These are phyloP conservation scores for Serinus canaria DNA, from an alignment of 2,113 vertebrate genomes.

Conservation along the genomic window DNA sequence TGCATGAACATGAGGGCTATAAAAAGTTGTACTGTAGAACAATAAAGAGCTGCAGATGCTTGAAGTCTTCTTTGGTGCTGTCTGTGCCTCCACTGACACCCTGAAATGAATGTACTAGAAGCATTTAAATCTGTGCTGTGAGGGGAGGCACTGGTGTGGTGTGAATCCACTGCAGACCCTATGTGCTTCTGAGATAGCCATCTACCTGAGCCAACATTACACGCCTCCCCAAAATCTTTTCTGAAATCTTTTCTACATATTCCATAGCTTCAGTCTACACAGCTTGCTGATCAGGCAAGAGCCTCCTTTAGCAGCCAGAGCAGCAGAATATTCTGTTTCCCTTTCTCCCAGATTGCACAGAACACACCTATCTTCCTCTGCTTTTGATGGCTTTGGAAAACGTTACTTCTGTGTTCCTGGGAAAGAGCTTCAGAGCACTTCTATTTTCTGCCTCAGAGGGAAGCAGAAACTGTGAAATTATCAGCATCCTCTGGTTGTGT, in stretches of 20 bases:
- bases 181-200: accelerated
- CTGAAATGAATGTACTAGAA: neutral
- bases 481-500: slow-evolving; percentile 34
- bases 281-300: neutral
- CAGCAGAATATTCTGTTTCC: neutral
- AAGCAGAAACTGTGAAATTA: slow-evolving; percentile 54
- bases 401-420: neutral
- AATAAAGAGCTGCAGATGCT: neutral
- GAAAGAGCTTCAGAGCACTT: slow-evolving; percentile 4
- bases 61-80: neutral
- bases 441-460: slow-evolving; percentile 45
- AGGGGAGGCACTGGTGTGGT: neutral
- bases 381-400: slow-evolving; percentile 4
- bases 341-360: neutral
- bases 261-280: neutral
- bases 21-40: neutral
- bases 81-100: neutral
- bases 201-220: neutral
- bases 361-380: neutral
- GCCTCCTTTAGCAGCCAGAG: neutral
- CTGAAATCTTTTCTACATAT: neutral
- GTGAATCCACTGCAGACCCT: neutral
- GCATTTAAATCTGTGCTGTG: neutral
- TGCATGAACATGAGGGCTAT: neutral
- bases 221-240: neutral